Percentiles rank a stretch among this genome's conserved stretches.
phyloP scores from a whole-genome alignment of 2,113 vertebrate genomes.

The Perca flavescens region DNA sequence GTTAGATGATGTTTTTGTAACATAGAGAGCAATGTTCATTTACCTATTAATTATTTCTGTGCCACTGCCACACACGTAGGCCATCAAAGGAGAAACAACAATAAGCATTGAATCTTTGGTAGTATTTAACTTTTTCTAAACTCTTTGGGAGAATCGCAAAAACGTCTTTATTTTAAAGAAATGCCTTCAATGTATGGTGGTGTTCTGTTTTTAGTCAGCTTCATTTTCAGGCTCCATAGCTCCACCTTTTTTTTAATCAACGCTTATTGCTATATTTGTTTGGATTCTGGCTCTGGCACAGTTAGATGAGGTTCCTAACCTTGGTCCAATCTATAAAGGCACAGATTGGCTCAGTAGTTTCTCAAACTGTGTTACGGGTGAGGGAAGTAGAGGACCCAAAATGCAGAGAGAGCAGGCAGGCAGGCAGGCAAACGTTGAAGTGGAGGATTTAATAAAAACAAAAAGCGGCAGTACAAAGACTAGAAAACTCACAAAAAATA shows the following conservation, averaged over 20 bases:
- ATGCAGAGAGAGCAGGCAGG: too few relatives aligned
- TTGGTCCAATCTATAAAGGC: constrained; percentile 1
- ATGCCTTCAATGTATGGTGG: neutral
- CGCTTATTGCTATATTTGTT: constrained; percentile 14
- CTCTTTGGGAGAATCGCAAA: neutral
- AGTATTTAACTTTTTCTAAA: neutral
- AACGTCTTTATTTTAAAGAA: neutral
- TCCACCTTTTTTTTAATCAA: neutral
- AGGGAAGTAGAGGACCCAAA: too few relatives aligned
- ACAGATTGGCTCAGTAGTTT: neutral
- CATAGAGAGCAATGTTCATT: neutral
- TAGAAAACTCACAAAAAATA: too few relatives aligned
- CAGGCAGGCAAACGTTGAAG: too few relatives aligned
- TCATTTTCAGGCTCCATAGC: neutral
- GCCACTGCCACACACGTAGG: neutral
- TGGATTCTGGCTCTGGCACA: constrained; percentile 17
- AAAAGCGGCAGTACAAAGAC: too few relatives aligned
- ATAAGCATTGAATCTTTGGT: neutral
- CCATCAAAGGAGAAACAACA: neutral
- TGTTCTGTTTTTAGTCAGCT: constrained; percentile 2
- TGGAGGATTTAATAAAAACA: too few relatives aligned
- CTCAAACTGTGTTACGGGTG: too few relatives aligned
- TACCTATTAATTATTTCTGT: neutral
- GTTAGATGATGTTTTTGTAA: neutral
- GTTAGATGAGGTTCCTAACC: neutral